Conservation (phyloP, 2,797 vertebrate species). For the Sebastes aleutianus region DNA sequence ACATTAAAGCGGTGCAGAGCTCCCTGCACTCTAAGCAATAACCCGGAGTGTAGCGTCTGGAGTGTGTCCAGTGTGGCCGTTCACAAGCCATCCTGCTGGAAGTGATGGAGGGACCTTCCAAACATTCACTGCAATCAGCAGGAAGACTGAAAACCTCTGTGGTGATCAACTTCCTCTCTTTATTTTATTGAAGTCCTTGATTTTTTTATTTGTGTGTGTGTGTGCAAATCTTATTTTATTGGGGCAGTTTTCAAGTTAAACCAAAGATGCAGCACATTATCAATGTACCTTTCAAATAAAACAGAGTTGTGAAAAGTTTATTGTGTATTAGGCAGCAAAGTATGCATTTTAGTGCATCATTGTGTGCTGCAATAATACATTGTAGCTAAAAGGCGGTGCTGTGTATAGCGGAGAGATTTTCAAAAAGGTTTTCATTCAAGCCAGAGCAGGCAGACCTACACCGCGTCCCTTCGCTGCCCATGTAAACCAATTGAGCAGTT, state of each 20-base stretch:
- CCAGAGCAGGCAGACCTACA: too few species aligned
- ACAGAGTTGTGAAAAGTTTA: background rate
- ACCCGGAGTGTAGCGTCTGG: slow-evolving; percentile 39
- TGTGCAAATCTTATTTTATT: background rate
- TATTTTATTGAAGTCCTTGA: too few species aligned
- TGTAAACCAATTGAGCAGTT: too few species aligned
- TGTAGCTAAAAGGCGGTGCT: too few species aligned
- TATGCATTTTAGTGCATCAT: background rate
- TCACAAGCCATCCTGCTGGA: slow-evolving; percentile 1
- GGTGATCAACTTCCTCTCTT: background rate
- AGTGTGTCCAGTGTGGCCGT: slow-evolving; percentile 51
- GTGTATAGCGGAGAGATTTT: too few species aligned
- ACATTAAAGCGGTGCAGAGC: background rate
- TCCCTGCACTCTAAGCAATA: background rate
- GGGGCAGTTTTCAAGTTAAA: too few species aligned
- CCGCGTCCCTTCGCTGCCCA: too few species aligned
- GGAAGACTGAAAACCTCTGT: background rate
- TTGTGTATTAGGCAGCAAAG: background rate
- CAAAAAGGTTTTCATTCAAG: too few species aligned
- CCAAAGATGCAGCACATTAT: too few species aligned
- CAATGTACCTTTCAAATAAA: background rate
- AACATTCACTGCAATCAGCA: background rate
- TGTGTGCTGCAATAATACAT: too few species aligned
- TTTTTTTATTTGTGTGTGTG: background rate
- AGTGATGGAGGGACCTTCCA: background rate